Conservation (phyloP, 2,797 vertebrate genomes). For the Coregonus ussuriensis region DNA sequence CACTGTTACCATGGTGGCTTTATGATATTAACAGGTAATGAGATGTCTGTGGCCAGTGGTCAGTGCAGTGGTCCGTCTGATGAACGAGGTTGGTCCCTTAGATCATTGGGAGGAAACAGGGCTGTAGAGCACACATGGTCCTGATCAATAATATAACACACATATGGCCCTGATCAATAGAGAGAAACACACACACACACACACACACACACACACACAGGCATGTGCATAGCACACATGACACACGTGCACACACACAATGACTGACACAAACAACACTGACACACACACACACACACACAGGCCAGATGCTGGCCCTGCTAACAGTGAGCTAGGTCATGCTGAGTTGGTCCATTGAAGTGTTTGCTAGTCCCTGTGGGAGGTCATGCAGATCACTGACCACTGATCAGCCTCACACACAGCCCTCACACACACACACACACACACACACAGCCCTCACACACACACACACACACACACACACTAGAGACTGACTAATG, state of each 20-base stretch:
- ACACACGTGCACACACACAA: no score
- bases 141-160: slow-evolving; percentile 64
- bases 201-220: no score
- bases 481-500: neutral
- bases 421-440: slow-evolving; percentile 45
- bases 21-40: neutral
- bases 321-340: slow-evolving; percentile 60
- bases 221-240: no score
- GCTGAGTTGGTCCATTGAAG: slow-evolving; percentile 61
- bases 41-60: neutral
- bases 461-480: no score
- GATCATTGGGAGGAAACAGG: slow-evolving; percentile 18
- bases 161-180: slow-evolving; percentile 59
- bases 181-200: no score
- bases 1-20: neutral
- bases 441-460: slow-evolving; percentile 45
- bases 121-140: slow-evolving; percentile 47
- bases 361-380: slow-evolving; percentile 51
- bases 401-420: slow-evolving; percentile 35
- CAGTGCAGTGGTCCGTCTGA: neutral
- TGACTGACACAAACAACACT: no score
- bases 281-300: neutral
- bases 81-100: slow-evolving; percentile 6
- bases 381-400: slow-evolving; percentile 68
- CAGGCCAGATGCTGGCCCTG: slow-evolving; percentile 63